These are phyloP conservation scores for Phrynosoma blainvillii DNA, from an alignment of 2,113 vertebrate species.

Conservation along the genomic window DNA sequence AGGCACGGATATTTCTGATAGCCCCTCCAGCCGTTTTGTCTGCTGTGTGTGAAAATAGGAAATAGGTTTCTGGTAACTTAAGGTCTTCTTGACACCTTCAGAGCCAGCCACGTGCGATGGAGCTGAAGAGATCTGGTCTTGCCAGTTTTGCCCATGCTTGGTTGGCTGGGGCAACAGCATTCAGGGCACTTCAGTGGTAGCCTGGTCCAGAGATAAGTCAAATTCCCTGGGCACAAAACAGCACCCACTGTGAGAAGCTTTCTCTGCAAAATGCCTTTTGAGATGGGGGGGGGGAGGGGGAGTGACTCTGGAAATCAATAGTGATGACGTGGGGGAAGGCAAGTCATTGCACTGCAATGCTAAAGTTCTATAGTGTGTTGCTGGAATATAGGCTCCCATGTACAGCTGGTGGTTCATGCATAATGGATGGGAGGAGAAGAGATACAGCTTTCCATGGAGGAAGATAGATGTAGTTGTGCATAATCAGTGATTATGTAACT, in stretches of 20 bases:
- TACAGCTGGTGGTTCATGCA: conserved; percentile 75
- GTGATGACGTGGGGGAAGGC: conserved; percentile 77
- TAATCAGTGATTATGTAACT: conserved; percentile 82
- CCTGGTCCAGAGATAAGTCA: conserved; percentile 64
- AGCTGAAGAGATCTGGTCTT: conserved; percentile 69
- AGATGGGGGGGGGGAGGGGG: conserved; percentile 58
- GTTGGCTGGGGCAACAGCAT: conserved; percentile 71
- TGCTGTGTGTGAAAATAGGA: conserved; percentile 49
- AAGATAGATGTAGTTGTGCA: conserved; percentile 79
- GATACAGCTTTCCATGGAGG: conserved; percentile 78
- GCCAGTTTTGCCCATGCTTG: conserved; percentile 64
- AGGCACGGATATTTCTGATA: conserved; percentile 45
- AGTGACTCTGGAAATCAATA: conserved; percentile 63
- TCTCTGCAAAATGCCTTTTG: conserved; percentile 66
- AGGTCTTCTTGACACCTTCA: conserved; percentile 67
- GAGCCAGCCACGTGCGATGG: conserved; percentile 77
- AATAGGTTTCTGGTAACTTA: conserved; percentile 44
- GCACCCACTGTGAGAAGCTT: conserved; percentile 55
- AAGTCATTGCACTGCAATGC: conserved; percentile 77
- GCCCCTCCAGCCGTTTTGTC: conserved; percentile 39
- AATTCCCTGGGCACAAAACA: conserved; percentile 42
- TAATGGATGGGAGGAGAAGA: conserved; percentile 74
- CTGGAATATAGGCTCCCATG: conserved; percentile 68
- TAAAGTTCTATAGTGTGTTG: conserved; percentile 71
- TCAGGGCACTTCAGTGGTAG: conserved; percentile 56